phyloP scores from a whole-genome alignment of 1,140 invertebrate genomes.

The Panonychus citri region DNA sequence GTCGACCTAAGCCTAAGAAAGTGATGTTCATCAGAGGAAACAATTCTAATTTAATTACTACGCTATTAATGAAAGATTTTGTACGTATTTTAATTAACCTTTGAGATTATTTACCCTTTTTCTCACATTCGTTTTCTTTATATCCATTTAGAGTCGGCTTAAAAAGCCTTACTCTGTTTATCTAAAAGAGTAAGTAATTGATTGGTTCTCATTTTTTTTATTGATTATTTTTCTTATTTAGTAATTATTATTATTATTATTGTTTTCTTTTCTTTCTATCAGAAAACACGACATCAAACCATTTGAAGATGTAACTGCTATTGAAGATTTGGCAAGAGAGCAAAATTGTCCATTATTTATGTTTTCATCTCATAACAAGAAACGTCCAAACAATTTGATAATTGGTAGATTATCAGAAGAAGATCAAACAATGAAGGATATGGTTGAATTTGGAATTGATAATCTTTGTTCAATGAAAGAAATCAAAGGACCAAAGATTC shows the following conservation, averaged over 20 bases:
- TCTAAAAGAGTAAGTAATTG: not conserved
- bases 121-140: not conserved
- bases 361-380: conserved; percentile 74
- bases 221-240: not conserved
- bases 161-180: conserved; percentile 22
- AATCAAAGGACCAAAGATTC: conserved; percentile 54
- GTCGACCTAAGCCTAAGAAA: conserved; percentile 33
- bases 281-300: conserved; percentile 57
- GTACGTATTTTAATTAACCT: not conserved
- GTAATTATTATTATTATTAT: not conserved
- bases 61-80: conserved; percentile 29
- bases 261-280: not conserved
- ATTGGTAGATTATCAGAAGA: conserved; percentile 58
- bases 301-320: conserved; percentile 51
- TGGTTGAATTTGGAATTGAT: conserved; percentile 85
- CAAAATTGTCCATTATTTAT: conserved; percentile 69
- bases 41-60: conserved; percentile 49
- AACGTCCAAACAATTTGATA: conserved; percentile 74
- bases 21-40: conserved; percentile 61
- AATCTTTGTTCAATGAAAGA: conserved; percentile 50
- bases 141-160: not conserved
- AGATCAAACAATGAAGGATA: conserved; percentile 57
- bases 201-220: too few relatives aligned
- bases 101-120: not conserved
- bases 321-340: conserved; percentile 59